These are phyloP conservation scores for Branchipolynoe longqiensis DNA, from an alignment of 2,888 invertebrate species.

Conservation along the genomic window DNA sequence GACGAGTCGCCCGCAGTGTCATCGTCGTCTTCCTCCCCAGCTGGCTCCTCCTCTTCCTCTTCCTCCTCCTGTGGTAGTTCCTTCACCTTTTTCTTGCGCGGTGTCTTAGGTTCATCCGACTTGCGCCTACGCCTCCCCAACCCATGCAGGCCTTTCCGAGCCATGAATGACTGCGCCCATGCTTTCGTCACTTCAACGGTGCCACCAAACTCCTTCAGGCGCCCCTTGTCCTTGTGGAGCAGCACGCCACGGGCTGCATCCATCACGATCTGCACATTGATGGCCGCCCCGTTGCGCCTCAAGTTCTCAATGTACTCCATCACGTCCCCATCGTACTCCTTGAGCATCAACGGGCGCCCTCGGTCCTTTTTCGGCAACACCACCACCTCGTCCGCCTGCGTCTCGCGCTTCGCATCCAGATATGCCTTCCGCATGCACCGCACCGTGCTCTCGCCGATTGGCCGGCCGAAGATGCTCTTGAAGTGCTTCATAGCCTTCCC, in stretches of 20 bases:
- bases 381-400: conserved; percentile 44
- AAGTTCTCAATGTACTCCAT: conserved; percentile 55
- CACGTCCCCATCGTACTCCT: conserved; percentile 58
- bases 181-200: conserved; percentile 39
- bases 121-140: conserved; percentile 21
- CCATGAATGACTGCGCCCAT: conserved; percentile 50
- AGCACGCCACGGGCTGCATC: conserved; percentile 54
- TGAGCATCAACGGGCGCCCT: conserved; percentile 57
- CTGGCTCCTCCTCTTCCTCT: background rate
- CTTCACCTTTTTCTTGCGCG: conserved; percentile 14
- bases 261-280: conserved; percentile 59
- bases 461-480: conserved; percentile 12
- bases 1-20: too few relatives aligned
- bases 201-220: conserved; percentile 50
- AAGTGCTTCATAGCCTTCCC: conserved; percentile 52
- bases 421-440: conserved; percentile 50
- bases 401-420: conserved; percentile 26
- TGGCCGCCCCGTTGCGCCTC: conserved; percentile 43
- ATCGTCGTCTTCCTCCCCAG: too few relatives aligned
- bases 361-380: conserved; percentile 55
- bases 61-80: background rate
- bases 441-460: conserved; percentile 51
- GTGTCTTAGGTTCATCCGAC: conserved; percentile 27
- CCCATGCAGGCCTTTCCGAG: conserved; percentile 38
- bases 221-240: conserved; percentile 58